Evolutionary conservation across 2,797 vertebrate genomes (phyloP).

Genomic region (Enoplosus armatus): DNA sequence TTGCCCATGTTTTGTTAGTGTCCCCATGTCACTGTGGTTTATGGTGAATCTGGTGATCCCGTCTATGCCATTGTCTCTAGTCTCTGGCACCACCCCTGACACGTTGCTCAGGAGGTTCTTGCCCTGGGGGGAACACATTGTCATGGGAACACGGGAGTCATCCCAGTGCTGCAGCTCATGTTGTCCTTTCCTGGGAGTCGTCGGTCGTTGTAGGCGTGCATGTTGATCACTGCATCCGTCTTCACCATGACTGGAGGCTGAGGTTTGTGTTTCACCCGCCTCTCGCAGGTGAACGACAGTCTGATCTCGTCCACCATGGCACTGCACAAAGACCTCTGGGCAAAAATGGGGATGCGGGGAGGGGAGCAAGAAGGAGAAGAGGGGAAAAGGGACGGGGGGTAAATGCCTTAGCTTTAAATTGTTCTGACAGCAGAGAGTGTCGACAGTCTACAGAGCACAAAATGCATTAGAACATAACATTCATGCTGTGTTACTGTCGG

Average conservation of each 20-base stretch:
- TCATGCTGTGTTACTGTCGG: constrained; percentile 36
- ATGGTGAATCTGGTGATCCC: constrained; percentile 84
- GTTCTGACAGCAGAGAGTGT: constrained; percentile 75
- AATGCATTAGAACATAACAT: constrained; percentile 58
- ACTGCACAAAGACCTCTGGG: constrained; percentile 99
- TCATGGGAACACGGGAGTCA: constrained; percentile 94
- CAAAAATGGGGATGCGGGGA: constrained; percentile 77
- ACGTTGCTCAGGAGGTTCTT: constrained; percentile 83
- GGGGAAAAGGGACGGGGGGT: constrained; percentile 74
- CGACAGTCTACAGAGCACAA: constrained; percentile 66
- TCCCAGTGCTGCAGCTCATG: constrained; percentile 93
- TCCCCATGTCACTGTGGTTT: constrained; percentile 86
- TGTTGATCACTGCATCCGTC: constrained; percentile 98
- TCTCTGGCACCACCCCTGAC: constrained; percentile 78
- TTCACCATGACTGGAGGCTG: constrained; percentile 89
- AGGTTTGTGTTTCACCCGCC: constrained; percentile 94
- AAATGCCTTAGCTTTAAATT: constrained; percentile 85
- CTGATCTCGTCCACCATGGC: constrained; percentile 97
- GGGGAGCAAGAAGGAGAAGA: constrained; percentile 61
- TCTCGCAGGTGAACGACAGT: constrained; percentile 97
- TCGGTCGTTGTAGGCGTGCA: constrained; percentile 98
- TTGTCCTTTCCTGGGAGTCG: constrained; percentile 98
- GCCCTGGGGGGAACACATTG: constrained; percentile 77
- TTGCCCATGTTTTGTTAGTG: constrained; percentile 83
- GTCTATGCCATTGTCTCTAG: constrained; percentile 85